These are phyloP conservation scores for Anas bahamensis DNA, from an alignment of 2,797 vertebrate species.

Conservation along the genomic window DNA sequence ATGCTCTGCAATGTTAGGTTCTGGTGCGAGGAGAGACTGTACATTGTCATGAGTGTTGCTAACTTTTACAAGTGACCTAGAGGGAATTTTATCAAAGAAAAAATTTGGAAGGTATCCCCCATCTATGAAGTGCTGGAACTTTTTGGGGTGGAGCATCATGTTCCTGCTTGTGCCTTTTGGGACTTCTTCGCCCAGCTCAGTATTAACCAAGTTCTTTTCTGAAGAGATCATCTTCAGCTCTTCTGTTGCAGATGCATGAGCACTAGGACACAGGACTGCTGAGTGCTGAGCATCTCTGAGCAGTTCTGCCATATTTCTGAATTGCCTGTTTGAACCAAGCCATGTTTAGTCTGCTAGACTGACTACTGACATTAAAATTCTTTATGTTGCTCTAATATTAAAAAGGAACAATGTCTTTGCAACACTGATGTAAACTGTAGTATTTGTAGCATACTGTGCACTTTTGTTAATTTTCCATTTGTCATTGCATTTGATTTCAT, in stretches of 20 bases:
- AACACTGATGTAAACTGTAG: neutral
- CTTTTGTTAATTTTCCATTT: neutral
- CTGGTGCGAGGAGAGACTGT: neutral
- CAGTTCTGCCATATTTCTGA: neutral
- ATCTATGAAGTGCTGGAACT: neutral
- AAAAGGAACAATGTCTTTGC: neutral
- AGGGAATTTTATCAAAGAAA: neutral
- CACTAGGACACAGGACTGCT: accelerated
- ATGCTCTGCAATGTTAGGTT: neutral
- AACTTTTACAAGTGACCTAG: neutral
- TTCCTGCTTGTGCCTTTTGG: neutral
- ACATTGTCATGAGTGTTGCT: neutral
- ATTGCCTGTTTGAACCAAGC: neutral
- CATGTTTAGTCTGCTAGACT: neutral
- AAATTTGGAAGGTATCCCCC: neutral
- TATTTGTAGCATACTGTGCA: neutral
- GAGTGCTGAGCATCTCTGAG: neutral
- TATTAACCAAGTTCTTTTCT: neutral
- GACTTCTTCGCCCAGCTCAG: neutral
- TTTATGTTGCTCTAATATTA: neutral
- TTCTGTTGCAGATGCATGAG: neutral
- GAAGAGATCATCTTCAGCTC: neutral
- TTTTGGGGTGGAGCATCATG: neutral
- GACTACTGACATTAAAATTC: neutral
- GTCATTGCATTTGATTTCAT: neutral